These are phyloP conservation scores for Malacoraja senta DNA, from an alignment of 2,797 vertebrate genomes.

Conservation along the genomic window DNA sequence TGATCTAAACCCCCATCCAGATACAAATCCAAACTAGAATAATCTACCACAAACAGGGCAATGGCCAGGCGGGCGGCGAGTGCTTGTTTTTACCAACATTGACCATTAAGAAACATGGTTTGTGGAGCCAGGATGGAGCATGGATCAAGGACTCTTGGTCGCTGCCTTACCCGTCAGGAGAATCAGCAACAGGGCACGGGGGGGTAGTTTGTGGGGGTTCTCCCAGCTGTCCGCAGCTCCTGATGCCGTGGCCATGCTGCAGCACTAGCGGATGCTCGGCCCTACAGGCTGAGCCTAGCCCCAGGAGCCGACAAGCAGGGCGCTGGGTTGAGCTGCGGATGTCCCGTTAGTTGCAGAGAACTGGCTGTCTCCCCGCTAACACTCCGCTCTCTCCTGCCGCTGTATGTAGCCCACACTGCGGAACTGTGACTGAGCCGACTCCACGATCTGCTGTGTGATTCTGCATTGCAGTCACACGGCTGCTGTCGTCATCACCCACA, in stretches of 20 bases:
- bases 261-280: too few relatives aligned
- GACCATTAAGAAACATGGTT: too few relatives aligned
- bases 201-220: too few relatives aligned
- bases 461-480: constrained; percentile 32
- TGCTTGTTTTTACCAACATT: too few relatives aligned
- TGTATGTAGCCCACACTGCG: background rate
- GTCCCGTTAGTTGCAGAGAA: background rate
- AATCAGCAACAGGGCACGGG: background rate
- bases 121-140: too few relatives aligned
- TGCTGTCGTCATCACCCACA: constrained; percentile 19
- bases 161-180: background rate
- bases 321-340: background rate
- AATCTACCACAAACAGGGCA: background rate
- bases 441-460: background rate
- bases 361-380: too few relatives aligned
- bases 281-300: background rate
- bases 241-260: too few relatives aligned
- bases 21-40: background rate
- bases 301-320: background rate
- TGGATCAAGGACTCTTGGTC: too few relatives aligned
- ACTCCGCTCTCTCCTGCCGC: too few relatives aligned
- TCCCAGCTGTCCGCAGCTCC: too few relatives aligned
- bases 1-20: background rate
- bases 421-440: background rate
- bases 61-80: too few relatives aligned